A percentile compares a stretch with the other conserved stretches of the same genome.
phyloP scores from a whole-genome alignment of 2,888 invertebrate species.

The Diarsia mendica region DNA sequence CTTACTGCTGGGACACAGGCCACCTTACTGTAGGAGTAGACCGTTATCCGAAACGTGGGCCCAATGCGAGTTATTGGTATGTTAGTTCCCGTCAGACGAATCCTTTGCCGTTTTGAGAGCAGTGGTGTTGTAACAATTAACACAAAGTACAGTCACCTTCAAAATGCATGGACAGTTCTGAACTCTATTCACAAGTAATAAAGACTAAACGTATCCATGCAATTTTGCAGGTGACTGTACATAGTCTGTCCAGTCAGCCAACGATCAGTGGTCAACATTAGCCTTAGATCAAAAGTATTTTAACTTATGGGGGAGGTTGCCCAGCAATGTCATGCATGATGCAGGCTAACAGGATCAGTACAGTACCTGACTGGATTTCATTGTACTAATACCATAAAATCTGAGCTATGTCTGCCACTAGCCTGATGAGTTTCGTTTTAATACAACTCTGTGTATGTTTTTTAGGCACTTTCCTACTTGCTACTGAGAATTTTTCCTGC shows the following conservation, averaged over 20 bases:
- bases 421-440: background rate
- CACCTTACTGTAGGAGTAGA: background rate
- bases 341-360: background rate
- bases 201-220: too few species aligned
- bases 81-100: background rate
- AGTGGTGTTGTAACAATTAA: background rate
- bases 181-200: too few species aligned
- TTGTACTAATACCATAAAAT: background rate
- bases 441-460: background rate
- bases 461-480: background rate
- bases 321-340: background rate
- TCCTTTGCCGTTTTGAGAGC: background rate
- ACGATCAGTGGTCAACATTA: background rate
- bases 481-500: background rate
- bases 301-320: background rate
- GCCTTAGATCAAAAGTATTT: background rate
- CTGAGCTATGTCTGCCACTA: too few species aligned
- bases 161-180: too few species aligned
- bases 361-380: background rate
- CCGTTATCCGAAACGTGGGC: background rate
- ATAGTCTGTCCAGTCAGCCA: background rate
- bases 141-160: too few species aligned
- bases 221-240: too few species aligned
- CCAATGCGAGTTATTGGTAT: background rate
- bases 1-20: background rate